Base-by-base conservation (phyloP, 1,140 invertebrate genomes). In the Drosophila parabipectinata region DNA sequence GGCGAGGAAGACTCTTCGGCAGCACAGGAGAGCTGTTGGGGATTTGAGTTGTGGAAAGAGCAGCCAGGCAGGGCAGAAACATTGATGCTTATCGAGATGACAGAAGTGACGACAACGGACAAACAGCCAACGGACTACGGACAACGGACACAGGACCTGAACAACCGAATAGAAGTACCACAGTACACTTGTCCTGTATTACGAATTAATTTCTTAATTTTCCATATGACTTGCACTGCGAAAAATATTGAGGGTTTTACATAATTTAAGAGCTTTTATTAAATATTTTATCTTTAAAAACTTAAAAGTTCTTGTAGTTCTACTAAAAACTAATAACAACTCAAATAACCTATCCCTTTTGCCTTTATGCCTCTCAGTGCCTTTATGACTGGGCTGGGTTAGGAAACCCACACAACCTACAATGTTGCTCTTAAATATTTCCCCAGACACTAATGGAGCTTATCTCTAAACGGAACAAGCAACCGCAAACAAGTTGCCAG, bases 401-500 rank as follows among this genome's bases (percentile, higher is more conserved):
- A 61, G 56, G 66, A 58, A 53, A 58, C 64, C 64, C 56, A 61
- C 56, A 66, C 50, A 72, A 41, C 61, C 60, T 10, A 71, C 63
- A 54, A 77, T 62, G 59, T 78, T 61, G 85, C 76, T 85, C 88
- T 85, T 90, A 90, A 90, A 90, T 90, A 87, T 87, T 87, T 87
- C 55, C 63, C 51, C 81, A 90, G 88, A 90, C 88, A 90, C 88
- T 90, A 90, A 90, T 90, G 88, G 88, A 90, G 88, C 88, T 90
- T 90, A 90, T 90, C 88, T 88, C 72, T 90, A 90, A 90, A 90
- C 83, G 88, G 90, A 90, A 90, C 88, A 90, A 90, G 88, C 88
- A 90, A 90, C 88, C 79, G 88, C 83, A 88, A 88, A 88, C 82
- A 84, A 83, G 78, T 80, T 77, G 56, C 55, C 32, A 39, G 56